Conservation (phyloP, 92 coral and sea anemone species). For the Palythoa grandiflora region DNA sequence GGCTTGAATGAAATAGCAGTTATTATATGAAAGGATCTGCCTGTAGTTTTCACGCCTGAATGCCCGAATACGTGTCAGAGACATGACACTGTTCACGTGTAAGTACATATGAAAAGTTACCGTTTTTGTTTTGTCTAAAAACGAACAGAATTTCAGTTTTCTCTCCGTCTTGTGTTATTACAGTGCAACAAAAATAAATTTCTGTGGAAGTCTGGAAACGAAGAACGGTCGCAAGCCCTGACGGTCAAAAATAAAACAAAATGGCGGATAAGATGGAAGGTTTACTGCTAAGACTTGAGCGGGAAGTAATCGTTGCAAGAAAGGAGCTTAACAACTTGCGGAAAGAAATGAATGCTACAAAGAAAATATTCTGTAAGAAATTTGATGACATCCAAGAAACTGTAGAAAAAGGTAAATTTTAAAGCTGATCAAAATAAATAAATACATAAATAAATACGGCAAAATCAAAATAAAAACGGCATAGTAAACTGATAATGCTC, state of each 20-base stretch:
- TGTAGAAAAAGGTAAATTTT: slow-evolving; percentile 36
- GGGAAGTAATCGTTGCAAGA: slow-evolving; percentile 65
- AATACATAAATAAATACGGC: not conserved
- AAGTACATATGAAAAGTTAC: slow-evolving; percentile 6
- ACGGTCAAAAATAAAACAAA: slow-evolving; percentile 13
- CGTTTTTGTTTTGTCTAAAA: not conserved
- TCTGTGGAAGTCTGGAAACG: slow-evolving; percentile 38
- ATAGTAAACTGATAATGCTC: not conserved
- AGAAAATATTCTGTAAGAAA: slow-evolving; percentile 61
- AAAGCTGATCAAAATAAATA: not conserved
- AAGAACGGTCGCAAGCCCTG: slow-evolving; percentile 21
- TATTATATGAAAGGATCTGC: not conserved
- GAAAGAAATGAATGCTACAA: slow-evolving; percentile 59
- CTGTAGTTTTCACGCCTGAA: not conserved
- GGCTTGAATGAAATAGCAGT: not conserved
- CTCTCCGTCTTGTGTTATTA: not conserved
- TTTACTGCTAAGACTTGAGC: slow-evolving; percentile 42
- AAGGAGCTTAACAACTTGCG: slow-evolving; percentile 69
- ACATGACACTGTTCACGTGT: not conserved
- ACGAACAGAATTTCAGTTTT: not conserved
- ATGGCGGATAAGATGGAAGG: slow-evolving; percentile 49
- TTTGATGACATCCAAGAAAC: slow-evolving; percentile 60
- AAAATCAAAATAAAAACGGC: not conserved
- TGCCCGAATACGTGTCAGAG: slow-evolving; percentile 19
- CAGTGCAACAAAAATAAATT: not conserved